phyloP scores from a whole-genome alignment of 2,113 vertebrate species.

The Eolophus roseicapilla region DNA sequence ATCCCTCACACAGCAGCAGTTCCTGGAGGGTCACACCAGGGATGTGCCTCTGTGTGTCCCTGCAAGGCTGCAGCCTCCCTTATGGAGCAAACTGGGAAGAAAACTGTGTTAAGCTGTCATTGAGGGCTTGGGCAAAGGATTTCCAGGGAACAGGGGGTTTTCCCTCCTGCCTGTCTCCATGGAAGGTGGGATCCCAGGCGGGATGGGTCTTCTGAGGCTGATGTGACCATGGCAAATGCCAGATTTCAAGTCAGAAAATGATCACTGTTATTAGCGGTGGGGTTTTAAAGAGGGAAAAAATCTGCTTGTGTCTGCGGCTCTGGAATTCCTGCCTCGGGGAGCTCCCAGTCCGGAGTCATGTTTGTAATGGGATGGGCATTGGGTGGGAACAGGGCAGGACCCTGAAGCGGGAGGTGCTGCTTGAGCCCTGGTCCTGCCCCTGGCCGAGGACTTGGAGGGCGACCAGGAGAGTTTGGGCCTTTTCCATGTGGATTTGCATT shows the following conservation, averaged over 20 bases:
- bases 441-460: fast-evolving
- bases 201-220: neutral
- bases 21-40: neutral
- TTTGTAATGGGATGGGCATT: neutral
- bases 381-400: neutral
- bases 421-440: neutral
- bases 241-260: neutral
- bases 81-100: neutral
- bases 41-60: neutral
- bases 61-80: neutral
- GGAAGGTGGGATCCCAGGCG: neutral
- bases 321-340: neutral
- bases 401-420: neutral
- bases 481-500: neutral
- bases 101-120: neutral
- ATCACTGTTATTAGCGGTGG: neutral
- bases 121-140: neutral
- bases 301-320: neutral
- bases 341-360: neutral
- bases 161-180: neutral
- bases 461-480: neutral
- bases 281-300: neutral
- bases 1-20: neutral
- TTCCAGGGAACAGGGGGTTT: neutral
- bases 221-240: neutral